phyloP scores from a whole-genome alignment of 2,113 vertebrate species.

The Malaclemys terrapin region DNA sequence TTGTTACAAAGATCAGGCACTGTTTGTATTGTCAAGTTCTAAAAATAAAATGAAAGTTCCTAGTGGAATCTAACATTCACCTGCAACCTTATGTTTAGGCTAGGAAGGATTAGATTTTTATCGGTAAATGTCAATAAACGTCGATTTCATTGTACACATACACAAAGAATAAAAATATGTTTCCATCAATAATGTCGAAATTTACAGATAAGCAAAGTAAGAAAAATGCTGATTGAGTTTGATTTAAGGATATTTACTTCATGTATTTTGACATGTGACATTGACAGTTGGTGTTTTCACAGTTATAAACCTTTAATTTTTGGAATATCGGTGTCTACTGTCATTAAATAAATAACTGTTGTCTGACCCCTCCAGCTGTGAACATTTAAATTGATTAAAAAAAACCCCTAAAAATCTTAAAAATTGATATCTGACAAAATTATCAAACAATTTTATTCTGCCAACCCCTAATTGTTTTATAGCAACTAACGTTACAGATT shows the following conservation, averaged over 20 bases:
- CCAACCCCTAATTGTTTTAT: neutral
- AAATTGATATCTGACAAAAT: neutral
- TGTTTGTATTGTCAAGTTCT: neutral
- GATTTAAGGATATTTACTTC: too few species aligned
- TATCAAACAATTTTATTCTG: neutral
- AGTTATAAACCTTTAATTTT: neutral
- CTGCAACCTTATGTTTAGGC: neutral
- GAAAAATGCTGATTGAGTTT: too few species aligned
- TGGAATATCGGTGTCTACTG: neutral
- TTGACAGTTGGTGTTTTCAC: neutral
- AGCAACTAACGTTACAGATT: neutral
- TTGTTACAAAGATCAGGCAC: neutral
- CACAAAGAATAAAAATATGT: neutral
- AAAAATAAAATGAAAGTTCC: slow-evolving; percentile 14
- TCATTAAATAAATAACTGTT: neutral
- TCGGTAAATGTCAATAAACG: neutral
- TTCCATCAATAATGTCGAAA: neutral
- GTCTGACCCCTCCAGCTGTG: neutral
- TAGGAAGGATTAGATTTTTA: neutral
- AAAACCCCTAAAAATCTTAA: neutral
- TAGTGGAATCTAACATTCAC: neutral
- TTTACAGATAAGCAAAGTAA: neutral
- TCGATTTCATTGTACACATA: neutral
- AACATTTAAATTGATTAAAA: neutral
- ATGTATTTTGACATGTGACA: too few species aligned